Evolutionary conservation across 2,797 vertebrate species (phyloP), one percentile per base, ranked within the genome.

Genomic region (Erpetoichthys calabaricus): DNA sequence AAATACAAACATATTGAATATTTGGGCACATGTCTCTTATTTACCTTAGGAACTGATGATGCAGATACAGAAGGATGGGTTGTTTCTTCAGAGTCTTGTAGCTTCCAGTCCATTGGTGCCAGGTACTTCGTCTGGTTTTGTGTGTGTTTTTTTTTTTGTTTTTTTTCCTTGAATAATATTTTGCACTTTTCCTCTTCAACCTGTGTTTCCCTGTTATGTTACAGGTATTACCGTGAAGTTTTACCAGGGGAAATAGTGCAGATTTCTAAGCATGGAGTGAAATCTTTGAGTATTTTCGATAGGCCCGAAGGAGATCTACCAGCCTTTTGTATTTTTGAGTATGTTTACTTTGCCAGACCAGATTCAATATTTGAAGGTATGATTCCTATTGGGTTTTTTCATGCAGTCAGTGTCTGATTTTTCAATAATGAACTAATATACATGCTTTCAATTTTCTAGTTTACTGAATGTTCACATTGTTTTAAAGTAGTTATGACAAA

Each of bases 291-390:
- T 53, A 58, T 89, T 44, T 84, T 99, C 55, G 79, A 84, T 56
- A 89, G 92, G 8, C 81, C 86, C 42, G 85, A 87, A 66, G 89
- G 86, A 73, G 91, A 94, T 64, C 80, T 78, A 0, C 80, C 91
- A 42, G 95, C 96, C 2, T 99, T 99, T 79, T 99, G 96, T 74
- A 99, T 99, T 70, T 99, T 99, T 78, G 96, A 99, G 80, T 99
- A 99, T 41, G 96, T 99, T 70, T 99, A 99, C 79, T 99, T 99
- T 76, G 93, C 95, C 70, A 87, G 96, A 71, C 94, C 96, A 55
- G 95, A 99, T 75, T 97, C 94, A 55, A 92, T 99, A 63, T 99
- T 98, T 80, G 95, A 99, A 89, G 84, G 90, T 80, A 79, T 70
- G 62, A 45, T 55, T 43, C 60, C 68, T 55, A 55, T 10, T 3